Evolutionary conservation across 2,113 vertebrate genomes (phyloP), one percentile per base, ranked within the genome.

Genomic region (Gasterosteus nipponicus): DNA sequence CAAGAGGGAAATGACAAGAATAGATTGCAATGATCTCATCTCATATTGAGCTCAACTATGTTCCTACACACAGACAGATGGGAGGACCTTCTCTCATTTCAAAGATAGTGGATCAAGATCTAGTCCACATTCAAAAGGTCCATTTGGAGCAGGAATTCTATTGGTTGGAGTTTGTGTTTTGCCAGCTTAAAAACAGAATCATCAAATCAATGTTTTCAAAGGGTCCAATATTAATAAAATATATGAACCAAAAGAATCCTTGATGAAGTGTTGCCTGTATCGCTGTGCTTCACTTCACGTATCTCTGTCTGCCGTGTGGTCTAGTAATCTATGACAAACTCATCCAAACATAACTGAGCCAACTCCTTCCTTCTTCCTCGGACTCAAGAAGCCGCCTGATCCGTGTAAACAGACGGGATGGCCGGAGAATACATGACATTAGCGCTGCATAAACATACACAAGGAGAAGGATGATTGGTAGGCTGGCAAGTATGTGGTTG

Each of bases 391-490:
- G 47, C 46, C 44, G 39, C 57, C 57, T 80, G 69, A 63, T 75
- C 74, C 74, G 74, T 81, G 54, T 87, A 86, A 87, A 85, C 82
- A 86, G 58, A n/a, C 6, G 18, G 70, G 67, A 59, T 72, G 16
- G 57, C 71, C 1, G 7, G 22, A 57, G 38, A 73, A 63, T 35
- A 67, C 77, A 56, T 29, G 14, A 65, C 69, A 87, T 81, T 72
- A 85, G 66, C 38, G 35, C 77, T 77, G 74, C 57, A 69, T 87
- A 87, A 91, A 89, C 83, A 91, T 76, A 75, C 51, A 59, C 38
- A 64, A 19, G 41, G n/a, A 33, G 60, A 31, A 49, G 44, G 64
- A 80, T 77, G 77, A 90, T 83, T 83, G 77, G 74, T 82, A 74
- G 77, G 64, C 46, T 79, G 63, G 70, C 14, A 44, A 56, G 64